Evolutionary conservation across 2,888 invertebrate species (phyloP).

Genomic region (Cantharis flavilabris): DNA sequence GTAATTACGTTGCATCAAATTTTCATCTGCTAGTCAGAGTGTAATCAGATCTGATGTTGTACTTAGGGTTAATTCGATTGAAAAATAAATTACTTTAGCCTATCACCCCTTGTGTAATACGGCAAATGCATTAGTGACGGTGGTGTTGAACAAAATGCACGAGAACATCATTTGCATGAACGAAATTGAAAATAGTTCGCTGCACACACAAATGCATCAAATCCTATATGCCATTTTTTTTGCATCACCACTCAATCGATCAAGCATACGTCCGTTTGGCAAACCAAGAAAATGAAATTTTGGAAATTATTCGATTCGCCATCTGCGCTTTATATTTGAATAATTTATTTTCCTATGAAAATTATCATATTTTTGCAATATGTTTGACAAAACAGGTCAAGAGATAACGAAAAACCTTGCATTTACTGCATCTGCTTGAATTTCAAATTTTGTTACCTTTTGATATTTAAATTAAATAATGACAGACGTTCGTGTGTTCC

Average conservation of each 20-base stretch:
- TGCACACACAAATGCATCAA: neutral
- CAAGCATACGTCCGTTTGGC: neutral
- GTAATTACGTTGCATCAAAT: slow-evolving; percentile 27
- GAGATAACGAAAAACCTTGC: slow-evolving; percentile 17
- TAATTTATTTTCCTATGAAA: slow-evolving; percentile 8
- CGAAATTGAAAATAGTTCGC: slow-evolving; percentile 7
- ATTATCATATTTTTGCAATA: slow-evolving; percentile 26
- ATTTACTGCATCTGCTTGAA: slow-evolving; percentile 14
- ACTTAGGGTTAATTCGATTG: slow-evolving; percentile 38
- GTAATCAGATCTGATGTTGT: slow-evolving; percentile 32
- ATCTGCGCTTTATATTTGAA: neutral
- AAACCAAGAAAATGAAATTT: neutral
- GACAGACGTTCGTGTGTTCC: neutral
- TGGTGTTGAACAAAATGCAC: slow-evolving; percentile 11
- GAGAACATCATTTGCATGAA: slow-evolving; percentile 22
- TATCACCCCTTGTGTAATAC: slow-evolving; percentile 16
- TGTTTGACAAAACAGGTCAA: slow-evolving; percentile 12
- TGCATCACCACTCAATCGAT: neutral
- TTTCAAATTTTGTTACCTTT: slow-evolving; percentile 11
- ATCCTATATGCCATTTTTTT: neutral
- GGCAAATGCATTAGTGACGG: slow-evolving; percentile 28
- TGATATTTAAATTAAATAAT: neutral
- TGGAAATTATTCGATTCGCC: neutral
- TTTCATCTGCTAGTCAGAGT: slow-evolving; percentile 24
- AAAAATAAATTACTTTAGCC: slow-evolving; percentile 37